Evolutionary conservation across 1,140 invertebrate species (phyloP), one percentile per base, ranked within the genome.

Genomic region (Drosophila auraria): DNA sequence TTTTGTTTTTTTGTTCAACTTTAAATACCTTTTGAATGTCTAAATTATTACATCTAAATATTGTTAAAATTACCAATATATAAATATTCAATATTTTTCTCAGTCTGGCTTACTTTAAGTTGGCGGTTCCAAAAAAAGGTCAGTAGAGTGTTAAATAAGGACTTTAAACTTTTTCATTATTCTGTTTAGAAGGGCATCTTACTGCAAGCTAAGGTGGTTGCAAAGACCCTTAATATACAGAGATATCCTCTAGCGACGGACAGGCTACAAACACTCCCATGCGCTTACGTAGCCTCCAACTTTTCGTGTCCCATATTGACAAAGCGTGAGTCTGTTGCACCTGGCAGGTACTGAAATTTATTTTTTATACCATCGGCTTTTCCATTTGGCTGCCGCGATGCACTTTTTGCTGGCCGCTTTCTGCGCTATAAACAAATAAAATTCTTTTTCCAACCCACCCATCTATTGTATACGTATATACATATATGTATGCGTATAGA

Each of bases 371-470:
- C 62, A 42, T 50, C 47, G 50, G 51, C 59, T 66, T 57, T 78
- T 80, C 73, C 56, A 69, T 50, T 47, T 60, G 66, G 66, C 78
- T 79, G 84, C 66, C 75, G 70, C 56, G 64, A 84, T 89, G 86
- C 84, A 82, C 86, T 84, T 89, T 86, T 89, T 83, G 73, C 75
- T 36, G n/a, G 79, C 69, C 69, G 69, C 77, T 49, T 66, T 57
- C 79, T 70, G 62, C 47, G 83, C 83, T 70, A 78, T 87, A 89
- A 84, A 90, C 86, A 89, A 89, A 89, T 90, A 84, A 81, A 87
- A 89, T 62, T 72, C 63, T 69, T 44, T 17, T 51, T 33, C 38
- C 68, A 20, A 14, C 17, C 38, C 36, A 17, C 63, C 45, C 66
- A 42, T 44, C 40, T 44, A 4, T 25, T 40, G 40, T 57, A 25